A percentile compares a stretch with the other conserved stretches of the same genome.
These are phyloP conservation scores for Porites lobata DNA, from an alignment of 92 coral and sea anemone genomes.

Conservation along the genomic window DNA sequence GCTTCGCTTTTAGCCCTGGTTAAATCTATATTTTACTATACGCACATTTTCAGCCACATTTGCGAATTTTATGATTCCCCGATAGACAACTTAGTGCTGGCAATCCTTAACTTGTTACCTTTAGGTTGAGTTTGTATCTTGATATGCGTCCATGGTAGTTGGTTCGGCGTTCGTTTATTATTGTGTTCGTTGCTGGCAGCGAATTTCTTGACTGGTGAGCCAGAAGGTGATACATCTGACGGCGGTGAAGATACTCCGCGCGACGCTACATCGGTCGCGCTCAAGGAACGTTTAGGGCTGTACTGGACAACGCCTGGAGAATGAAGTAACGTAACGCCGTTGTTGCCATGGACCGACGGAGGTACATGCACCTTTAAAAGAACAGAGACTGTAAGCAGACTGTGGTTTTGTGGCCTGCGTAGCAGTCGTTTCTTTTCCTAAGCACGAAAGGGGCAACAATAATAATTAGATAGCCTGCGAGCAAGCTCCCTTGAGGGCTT, in stretches of 20 bases:
- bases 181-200: constrained; percentile 80
- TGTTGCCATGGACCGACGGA: constrained; percentile 95
- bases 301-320: constrained; percentile 84
- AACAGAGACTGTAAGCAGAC: neutral
- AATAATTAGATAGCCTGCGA: too few relatives aligned
- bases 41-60: too few relatives aligned
- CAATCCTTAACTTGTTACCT: constrained; percentile 51
- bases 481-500: too few relatives aligned
- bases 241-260: constrained; percentile 69
- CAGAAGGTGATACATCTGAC: constrained; percentile 80
- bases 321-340: constrained; percentile 93
- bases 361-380: constrained; percentile 83
- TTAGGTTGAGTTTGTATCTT: constrained; percentile 92
- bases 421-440: too few relatives aligned
- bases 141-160: constrained; percentile 88
- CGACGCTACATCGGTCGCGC: constrained; percentile 73
- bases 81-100: neutral
- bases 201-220: constrained; percentile 94
- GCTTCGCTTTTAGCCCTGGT: too few relatives aligned
- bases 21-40: too few relatives aligned
- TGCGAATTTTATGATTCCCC: too few relatives aligned
- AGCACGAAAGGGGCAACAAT: too few relatives aligned
- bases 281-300: constrained; percentile 76
- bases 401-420: too few relatives aligned
- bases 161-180: constrained; percentile 53